Percentiles rank a stretch among this genome's conserved stretches.
phyloP scores from a whole-genome alignment of 2,888 invertebrate species.

The Megaustenia siamemsis region DNA sequence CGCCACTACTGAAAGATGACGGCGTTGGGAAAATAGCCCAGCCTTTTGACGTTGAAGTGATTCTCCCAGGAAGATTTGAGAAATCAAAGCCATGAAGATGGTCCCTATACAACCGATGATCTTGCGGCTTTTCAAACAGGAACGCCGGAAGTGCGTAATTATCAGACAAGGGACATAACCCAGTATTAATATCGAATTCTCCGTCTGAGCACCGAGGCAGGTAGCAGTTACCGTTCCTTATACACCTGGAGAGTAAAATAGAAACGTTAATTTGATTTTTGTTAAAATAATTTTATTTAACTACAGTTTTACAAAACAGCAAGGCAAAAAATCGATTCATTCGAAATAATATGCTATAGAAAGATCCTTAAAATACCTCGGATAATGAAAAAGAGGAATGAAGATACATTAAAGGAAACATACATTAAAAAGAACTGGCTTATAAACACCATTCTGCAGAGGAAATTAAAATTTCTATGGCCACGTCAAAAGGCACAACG shows the following conservation, averaged over 20 bases:
- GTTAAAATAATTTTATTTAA: neutral
- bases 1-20: neutral
- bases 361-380: too few species aligned
- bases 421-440: too few species aligned
- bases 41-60: too few species aligned
- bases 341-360: too few species aligned
- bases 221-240: slow-evolving; percentile 22
- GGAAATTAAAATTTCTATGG: too few species aligned
- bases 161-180: slow-evolving; percentile 40
- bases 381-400: too few species aligned
- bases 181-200: slow-evolving; percentile 20
- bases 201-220: neutral
- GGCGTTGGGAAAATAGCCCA: neutral
- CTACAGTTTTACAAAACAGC: too few species aligned
- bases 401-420: too few species aligned
- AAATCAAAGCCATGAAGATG: slow-evolving; percentile 26
- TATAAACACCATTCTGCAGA: too few species aligned
- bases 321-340: too few species aligned
- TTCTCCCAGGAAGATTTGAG: neutral
- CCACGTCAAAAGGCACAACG: too few species aligned
- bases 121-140: neutral
- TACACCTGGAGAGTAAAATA: slow-evolving; percentile 24
- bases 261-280: neutral
- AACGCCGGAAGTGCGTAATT: slow-evolving; percentile 18
- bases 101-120: slow-evolving; percentile 23